Conservation (phyloP, 2,113 vertebrate genomes). For the Anthoscopus minutus region DNA sequence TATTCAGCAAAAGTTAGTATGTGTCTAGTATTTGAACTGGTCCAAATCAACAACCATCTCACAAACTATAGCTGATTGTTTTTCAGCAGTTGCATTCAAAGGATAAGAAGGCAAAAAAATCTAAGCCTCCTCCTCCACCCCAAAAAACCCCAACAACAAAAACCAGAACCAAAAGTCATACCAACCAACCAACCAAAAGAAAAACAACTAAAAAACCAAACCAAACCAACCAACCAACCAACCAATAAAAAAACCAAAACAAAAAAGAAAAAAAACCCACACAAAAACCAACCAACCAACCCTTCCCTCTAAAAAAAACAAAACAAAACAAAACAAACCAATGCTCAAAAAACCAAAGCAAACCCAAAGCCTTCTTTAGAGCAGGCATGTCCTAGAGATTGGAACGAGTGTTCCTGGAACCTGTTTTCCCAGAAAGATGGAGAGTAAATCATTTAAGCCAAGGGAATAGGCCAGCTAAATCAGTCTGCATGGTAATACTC, state of each 20-base stretch:
- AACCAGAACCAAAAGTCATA: background rate
- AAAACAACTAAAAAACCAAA: background rate
- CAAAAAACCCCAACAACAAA: no score
- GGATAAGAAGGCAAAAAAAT: background rate
- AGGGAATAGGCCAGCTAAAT: slow-evolving; percentile 19
- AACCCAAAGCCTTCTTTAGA: background rate
- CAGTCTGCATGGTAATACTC: slow-evolving; percentile 3
- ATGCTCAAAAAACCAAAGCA: background rate
- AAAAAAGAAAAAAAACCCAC: background rate
- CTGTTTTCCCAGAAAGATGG: background rate
- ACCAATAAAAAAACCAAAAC: background rate
- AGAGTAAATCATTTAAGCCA: slow-evolving; percentile 24
- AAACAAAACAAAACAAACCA: background rate
- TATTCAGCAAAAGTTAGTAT: background rate
- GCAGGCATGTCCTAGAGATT: background rate
- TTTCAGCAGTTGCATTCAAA: background rate
- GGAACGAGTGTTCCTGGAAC: background rate
- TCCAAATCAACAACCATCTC: background rate
- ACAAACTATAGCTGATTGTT: background rate
- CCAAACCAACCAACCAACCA: background rate
- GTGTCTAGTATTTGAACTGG: background rate
- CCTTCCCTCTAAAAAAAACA: fast-evolving
- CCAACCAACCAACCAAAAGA: background rate
- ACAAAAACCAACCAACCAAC: background rate
- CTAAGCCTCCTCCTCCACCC: background rate